These are phyloP conservation scores for Ceriagrion tenellum DNA, from an alignment of 2,888 invertebrate species.

Conservation along the genomic window DNA sequence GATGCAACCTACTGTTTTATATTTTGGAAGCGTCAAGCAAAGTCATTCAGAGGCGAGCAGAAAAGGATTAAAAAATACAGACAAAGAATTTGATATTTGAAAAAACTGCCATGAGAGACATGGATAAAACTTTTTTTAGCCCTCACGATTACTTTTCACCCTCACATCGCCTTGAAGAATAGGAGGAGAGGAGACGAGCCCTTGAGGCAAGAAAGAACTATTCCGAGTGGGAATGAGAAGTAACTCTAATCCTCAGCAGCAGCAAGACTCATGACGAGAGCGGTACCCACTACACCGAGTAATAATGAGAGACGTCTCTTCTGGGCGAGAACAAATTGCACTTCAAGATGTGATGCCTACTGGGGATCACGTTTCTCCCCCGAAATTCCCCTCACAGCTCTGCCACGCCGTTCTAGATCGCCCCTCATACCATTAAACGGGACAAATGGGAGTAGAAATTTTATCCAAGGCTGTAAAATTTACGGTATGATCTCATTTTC, in stretches of 20 bases:
- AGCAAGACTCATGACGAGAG: not conserved
- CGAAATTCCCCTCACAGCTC: no score
- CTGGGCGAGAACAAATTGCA: not conserved
- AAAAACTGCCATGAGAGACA: not conserved
- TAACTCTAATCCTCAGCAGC: not conserved
- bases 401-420: no score
- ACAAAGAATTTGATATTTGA: not conserved
- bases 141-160: not conserved
- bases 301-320: conserved; percentile 12
- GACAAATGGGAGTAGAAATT: no score
- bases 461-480: no score
- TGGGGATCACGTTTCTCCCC: no score
- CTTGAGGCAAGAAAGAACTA: not conserved
- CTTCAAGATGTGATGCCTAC: not conserved
- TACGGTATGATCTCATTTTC: no score
- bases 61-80: not conserved
- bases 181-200: not conserved
- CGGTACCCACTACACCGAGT: not conserved
- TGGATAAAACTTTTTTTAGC: not conserved
- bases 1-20: not conserved
- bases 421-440: no score
- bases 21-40: not conserved
- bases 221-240: not conserved
- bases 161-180: not conserved
- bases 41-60: not conserved